Evolutionary conservation across 2,888 invertebrate genomes (phyloP).

Genomic region (Lasioglossum malachurum): DNA sequence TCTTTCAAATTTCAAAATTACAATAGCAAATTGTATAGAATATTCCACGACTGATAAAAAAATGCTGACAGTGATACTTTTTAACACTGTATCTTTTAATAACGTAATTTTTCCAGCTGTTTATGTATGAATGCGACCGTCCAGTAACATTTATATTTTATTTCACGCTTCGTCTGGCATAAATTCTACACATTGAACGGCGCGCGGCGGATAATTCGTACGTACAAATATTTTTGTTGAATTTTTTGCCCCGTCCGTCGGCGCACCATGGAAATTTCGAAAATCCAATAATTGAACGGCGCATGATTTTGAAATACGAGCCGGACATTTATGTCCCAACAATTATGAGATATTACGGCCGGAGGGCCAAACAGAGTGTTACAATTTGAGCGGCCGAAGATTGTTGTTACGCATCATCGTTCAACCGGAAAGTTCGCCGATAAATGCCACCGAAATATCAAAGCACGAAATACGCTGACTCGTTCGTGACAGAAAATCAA

Average conservation of each 20-base stretch:
- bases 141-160: background rate
- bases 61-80: background rate
- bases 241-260: background rate
- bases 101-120: background rate
- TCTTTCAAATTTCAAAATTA: background rate
- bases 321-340: conserved; percentile 20
- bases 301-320: conserved; percentile 32
- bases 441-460: conserved; percentile 22
- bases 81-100: background rate
- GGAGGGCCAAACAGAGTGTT: conserved; percentile 30
- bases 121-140: background rate
- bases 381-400: conserved; percentile 37
- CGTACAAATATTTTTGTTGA: background rate
- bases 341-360: conserved; percentile 36
- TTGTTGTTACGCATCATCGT: conserved; percentile 37
- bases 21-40: background rate
- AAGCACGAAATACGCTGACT: conserved; percentile 10
- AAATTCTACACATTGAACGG: background rate
- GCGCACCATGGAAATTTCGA: conserved; percentile 5
- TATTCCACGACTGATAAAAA: background rate
- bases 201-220: background rate
- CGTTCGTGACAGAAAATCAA: background rate
- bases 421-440: conserved; percentile 26
- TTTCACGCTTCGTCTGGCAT: background rate
- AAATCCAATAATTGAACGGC: conserved; percentile 34